Evolutionary conservation across 2,797 vertebrate species (phyloP), one percentile per base, ranked within the genome.

Genomic region (Podarcis siculus): DNA sequence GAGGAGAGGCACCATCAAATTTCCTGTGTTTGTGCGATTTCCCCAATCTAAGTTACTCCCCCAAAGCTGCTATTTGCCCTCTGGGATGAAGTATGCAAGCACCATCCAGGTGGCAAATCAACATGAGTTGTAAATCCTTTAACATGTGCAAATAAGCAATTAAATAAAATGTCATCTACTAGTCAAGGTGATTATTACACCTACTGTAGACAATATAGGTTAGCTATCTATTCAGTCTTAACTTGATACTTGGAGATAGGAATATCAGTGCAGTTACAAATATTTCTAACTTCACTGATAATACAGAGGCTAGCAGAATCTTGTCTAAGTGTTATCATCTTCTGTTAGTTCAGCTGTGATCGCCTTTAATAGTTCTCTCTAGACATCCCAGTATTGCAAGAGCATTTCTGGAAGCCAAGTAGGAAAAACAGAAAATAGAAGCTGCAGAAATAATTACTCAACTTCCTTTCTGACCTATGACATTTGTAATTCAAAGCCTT

Each of bases 401-500:
- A 35, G n/a, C 5, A 79, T 88, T 84, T 79, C 37, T 79, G 45
- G 35, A 27, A 32, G 13, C 37, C 5, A 17, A 35, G 9, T 35
- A 21, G n/a, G 45, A 86, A 49, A 80, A 80, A 30, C 32, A 72
- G 15, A 72, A 78, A 61, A 80, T 8, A 79, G 32, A 39, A 30
- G 19, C 49, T 64, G 37, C 55, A 85, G 30, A 78, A 79, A 85
- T 42, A 35, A 79, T 64, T 79, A 66, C 30, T 66, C n/a, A 64
- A 67, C 69, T 89, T 85, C 23, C 67, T 61, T 79, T 85, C 87
- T 80, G 39, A 89, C 37, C 55, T 13, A 49, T 49, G 37, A 69
- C 82, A 75, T 75, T 73, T 35, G 55, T 64, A 61, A 75, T 73
- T 73, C 37, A 75, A 85, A 66, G 23, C 32, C 30, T 55, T 21